Evolutionary conservation across 2,113 vertebrate species (phyloP).

Genomic region (Thomomys bottae): DNA sequence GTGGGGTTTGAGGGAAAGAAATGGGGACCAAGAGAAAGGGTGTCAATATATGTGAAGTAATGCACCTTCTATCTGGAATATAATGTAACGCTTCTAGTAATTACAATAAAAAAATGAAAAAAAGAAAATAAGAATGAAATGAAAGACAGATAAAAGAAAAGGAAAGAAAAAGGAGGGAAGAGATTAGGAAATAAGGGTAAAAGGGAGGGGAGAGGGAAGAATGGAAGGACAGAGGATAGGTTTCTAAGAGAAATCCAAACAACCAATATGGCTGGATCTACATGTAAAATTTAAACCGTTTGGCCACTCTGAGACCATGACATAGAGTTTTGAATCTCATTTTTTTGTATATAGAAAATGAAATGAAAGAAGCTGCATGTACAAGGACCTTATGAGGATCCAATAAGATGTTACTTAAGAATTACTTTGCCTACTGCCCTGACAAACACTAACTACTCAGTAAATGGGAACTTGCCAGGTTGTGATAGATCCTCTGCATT

Average conservation of each 20-base stretch:
- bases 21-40: too few species aligned
- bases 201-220: neutral
- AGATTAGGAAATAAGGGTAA: neutral
- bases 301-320: neutral
- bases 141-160: neutral
- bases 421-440: neutral
- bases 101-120: too few species aligned
- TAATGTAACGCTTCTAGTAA: too few species aligned
- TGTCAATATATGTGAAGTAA: too few species aligned
- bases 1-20: too few species aligned
- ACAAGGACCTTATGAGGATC: neutral
- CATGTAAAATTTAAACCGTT: neutral
- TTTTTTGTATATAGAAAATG: conserved; percentile 5
- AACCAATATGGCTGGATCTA: neutral
- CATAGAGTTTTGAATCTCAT: conserved; percentile 21
- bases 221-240: neutral
- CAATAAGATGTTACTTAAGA: neutral
- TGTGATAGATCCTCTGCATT: neutral
- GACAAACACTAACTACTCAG: conserved; percentile 19
- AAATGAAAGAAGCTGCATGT: conserved; percentile 6
- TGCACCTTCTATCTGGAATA: too few species aligned
- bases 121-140: neutral
- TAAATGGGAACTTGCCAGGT: conserved; percentile 21
- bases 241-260: neutral
- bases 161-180: neutral